Evolutionary conservation across 1,140 invertebrate species (phyloP), one percentile per base, ranked within the genome.

Genomic region (Microplitis demolitor): DNA sequence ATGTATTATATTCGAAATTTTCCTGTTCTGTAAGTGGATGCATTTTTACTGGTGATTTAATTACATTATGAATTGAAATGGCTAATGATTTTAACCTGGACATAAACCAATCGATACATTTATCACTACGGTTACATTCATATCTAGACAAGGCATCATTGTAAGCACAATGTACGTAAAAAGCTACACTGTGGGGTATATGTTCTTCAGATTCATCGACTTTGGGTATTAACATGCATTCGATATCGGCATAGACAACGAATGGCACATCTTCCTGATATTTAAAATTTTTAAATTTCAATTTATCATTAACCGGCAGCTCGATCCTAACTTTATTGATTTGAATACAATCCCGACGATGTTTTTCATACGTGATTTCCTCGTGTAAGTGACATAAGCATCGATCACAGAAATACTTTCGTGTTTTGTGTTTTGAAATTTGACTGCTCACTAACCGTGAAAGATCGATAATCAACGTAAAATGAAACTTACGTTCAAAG

Each of bases 101-200:
- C 50, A 78, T 63, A 77, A 82, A 83, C 24, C 64, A 72, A 14
- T 76, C 4, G 8, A 66, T 71, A 66, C 80, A 78, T 74, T 81
- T 69, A 51, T 35, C 0, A 31, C 78, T 80, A 58, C 70, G 77
- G 37, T 79, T 78, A 54, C 72, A 60, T 68, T 73, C 67, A 76
- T 75, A 80, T 74, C 76, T 75, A 35, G 76, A 80, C 13, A 81
- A 60, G 50, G 71, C 71, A 72, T 82, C 77, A 77, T 84, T 73
- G 72, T 74, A 83, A 51, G 74, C 72, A 74, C 82, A 84, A 72
- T 81, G 77, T 6, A 82, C 69, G 73, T 84, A 83, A 71, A 80
- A 83, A 24, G 75, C 79, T 70, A 81, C 78, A 78, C 77, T 82
- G 62, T 81, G 80, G 6, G 77, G 70, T 11, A 79, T 78, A 75